Conservation (phyloP, 2,797 vertebrate genomes). For the Craterocephalus amniculus region DNA sequence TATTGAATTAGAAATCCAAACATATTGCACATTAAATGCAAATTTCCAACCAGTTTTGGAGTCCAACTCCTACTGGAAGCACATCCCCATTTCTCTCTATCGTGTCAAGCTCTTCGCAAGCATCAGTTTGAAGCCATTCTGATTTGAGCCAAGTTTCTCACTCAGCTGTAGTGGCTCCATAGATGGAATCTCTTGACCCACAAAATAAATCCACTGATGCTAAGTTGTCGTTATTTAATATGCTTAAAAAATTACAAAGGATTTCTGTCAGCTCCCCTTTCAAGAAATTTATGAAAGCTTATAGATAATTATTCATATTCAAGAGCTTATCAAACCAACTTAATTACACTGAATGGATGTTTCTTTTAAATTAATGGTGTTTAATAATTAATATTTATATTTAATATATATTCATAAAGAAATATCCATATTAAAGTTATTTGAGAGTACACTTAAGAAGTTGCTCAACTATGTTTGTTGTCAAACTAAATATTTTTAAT, state of each 20-base stretch:
- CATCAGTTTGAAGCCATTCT: background rate
- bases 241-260: background rate
- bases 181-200: background rate
- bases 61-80: too few relatives aligned
- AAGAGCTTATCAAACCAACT: background rate
- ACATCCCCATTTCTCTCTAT: background rate
- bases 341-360: background rate
- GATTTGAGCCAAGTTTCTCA: background rate
- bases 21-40: background rate
- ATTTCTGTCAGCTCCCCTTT: background rate
- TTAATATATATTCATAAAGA: background rate
- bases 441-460: background rate
- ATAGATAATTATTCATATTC: background rate
- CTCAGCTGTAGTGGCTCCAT: too few relatives aligned
- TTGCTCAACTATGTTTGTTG: background rate
- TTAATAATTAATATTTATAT: constrained; percentile 1
- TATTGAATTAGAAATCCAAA: too few relatives aligned
- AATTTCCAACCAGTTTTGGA: too few relatives aligned
- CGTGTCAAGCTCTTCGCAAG: background rate
- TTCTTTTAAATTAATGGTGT: background rate
- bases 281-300: background rate
- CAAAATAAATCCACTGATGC: background rate
- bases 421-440: background rate
- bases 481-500: background rate
- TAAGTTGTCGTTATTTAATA: background rate